Evolutionary conservation across 53 echinoderm and acorn worm species (phyloP).

Genomic region (Mesocentrotus franciscanus): DNA sequence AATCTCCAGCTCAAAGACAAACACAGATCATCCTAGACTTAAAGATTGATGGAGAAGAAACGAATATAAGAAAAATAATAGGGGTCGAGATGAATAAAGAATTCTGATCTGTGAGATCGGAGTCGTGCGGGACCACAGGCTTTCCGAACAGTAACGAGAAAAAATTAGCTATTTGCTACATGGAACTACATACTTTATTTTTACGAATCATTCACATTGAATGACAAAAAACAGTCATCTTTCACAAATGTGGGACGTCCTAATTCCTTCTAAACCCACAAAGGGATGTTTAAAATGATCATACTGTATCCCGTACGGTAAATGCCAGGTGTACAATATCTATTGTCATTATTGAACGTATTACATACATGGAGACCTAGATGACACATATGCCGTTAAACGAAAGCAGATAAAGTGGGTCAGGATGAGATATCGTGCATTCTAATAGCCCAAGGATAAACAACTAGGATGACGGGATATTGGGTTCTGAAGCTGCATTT

Average conservation of each 20-base stretch:
- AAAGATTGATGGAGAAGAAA: background rate
- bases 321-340: background rate
- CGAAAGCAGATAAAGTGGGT: background rate
- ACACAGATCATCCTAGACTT: background rate
- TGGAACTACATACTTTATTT: background rate
- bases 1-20: background rate
- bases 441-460: background rate
- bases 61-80: background rate
- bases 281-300: background rate
- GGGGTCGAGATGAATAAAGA: background rate
- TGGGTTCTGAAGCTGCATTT: too few relatives aligned
- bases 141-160: background rate
- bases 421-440: background rate
- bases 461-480: background rate
- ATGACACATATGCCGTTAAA: background rate
- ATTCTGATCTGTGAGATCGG: background rate
- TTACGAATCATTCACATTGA: background rate
- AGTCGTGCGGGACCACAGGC: background rate
- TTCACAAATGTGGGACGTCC: background rate
- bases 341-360: background rate
- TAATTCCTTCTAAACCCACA: background rate
- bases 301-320: background rate
- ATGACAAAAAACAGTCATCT: background rate
- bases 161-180: background rate
- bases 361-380: background rate